A percentile compares a stretch with the other conserved stretches of the same genome.
phyloP scores from a whole-genome alignment of 1,140 invertebrate species.

The Drosophila pseudoananassae region DNA sequence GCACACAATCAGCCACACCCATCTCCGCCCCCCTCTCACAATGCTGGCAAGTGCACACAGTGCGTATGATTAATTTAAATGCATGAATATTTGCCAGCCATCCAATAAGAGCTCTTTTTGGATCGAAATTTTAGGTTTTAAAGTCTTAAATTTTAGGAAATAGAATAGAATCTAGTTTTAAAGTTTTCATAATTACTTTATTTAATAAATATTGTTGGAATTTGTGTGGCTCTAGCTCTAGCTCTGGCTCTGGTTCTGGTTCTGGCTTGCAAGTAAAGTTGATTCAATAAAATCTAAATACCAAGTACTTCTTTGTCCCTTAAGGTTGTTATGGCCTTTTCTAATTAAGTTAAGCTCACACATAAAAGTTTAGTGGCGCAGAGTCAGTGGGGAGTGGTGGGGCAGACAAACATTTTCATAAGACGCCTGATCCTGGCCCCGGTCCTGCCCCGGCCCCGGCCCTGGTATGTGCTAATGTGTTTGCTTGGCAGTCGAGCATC shows the following conservation, averaged over 20 bases:
- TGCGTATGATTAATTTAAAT: constrained; percentile 82
- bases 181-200: too few species aligned
- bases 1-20: constrained; percentile 11
- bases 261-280: not conserved
- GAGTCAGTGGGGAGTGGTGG: too few species aligned
- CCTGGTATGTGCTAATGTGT: not conserved
- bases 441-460: too few species aligned
- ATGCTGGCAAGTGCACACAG: constrained; percentile 35
- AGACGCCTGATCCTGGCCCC: constrained; percentile 1
- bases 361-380: constrained; percentile 35
- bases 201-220: too few species aligned
- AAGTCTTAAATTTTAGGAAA: too few species aligned
- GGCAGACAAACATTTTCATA: constrained; percentile 46
- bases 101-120: too few species aligned
- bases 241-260: too few species aligned
- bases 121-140: too few species aligned
- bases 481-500: constrained; percentile 12
- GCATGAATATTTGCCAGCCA: too few species aligned
- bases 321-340: constrained; percentile 36
- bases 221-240: too few species aligned
- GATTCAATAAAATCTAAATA: constrained; percentile 38
- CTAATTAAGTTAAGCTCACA: constrained; percentile 48
- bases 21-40: not conserved
- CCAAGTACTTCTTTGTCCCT: constrained; percentile 12
- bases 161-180: constrained; percentile 58